Evolutionary conservation across 2,113 vertebrate species (phyloP), one percentile per base, ranked within the genome.

Genomic region (Xiphophorus maculatus): DNA sequence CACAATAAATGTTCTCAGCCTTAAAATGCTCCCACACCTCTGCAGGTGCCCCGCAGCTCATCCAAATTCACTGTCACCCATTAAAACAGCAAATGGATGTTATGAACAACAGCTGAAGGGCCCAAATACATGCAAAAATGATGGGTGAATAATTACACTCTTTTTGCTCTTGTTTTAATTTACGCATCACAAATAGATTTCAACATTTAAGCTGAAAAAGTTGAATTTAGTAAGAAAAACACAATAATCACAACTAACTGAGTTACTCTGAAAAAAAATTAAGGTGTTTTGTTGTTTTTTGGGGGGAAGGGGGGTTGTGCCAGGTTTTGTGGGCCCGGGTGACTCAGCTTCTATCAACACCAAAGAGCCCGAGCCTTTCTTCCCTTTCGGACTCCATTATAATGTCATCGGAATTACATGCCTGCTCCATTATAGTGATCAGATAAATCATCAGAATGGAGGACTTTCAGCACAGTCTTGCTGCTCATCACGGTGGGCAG

Each of bases 351-450:
- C 73, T 64, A 60, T 77, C 66, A 71, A 63, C 80, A 64, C 51
- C 73, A 71, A 77, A 85, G 63, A 80, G 67, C 77, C 42, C 0
- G 3, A 83, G 79, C 70, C 40, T 70, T 72, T 89, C 69, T 75
- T 71, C 65, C 65, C 58, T 74, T 77, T 83, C 72, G 82, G 69
- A 84, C 71, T 80, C 74, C 64, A 88, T 90, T 87, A 88, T 80
- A 86, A 85, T 80, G 79, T 77, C 85, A 83, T 87, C 74, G 29
- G 84, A 92, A 93, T 88, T 86, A 87, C 87, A 88, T 76, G 77
- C 74, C 67, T 74, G 65, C 79, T 74, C 79, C 69, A 90, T 92
- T 92, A 85, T 89, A 83, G 81, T 90, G 85, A 88, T 80, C 79
- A 88, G 85, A 84, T 76, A 81, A 83, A 84, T 89, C 66, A 84